Evolutionary conservation across 1,140 invertebrate species (phyloP), one percentile per base, ranked within the genome.

Genomic region (Drosophila takahashii): DNA sequence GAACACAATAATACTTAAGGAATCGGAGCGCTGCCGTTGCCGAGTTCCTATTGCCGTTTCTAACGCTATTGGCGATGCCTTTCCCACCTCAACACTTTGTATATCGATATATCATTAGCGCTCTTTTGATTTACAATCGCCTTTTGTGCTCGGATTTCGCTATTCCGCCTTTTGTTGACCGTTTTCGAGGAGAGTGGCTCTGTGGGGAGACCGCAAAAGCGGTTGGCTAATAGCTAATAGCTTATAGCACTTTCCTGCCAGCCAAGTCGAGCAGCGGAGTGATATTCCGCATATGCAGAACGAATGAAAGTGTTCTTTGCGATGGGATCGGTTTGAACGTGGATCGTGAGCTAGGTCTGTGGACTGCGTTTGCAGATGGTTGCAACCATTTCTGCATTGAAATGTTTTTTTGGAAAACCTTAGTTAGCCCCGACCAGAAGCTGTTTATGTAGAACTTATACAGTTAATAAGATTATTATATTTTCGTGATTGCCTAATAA

Each of bases 91-190:
- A 74, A 64, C 70, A 62, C 71, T 50, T 53, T 50, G 45, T 75
- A 72, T 83, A 83, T 86, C 83, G 83, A 86, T 89, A 86, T 86
- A 86, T 87, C 81, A 86, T 86, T 86, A 86, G 79, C 83, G 71
- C 70, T 54, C 70, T 83, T 86, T 87, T 87, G 79, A 86, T 87
- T 86, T 87, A 83, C 79, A 83, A 79, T 81, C 79, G 75, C 79
- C 81, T 86, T 85, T 86, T 77, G 73, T 77, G 74, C 48, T 42
- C 32, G 62, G 32, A 77, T 61, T 64, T 66, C 45, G 58, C 45
- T 64, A 73, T 67, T 72, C 37, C 61, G 39, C 70, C 70, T 83
- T 86, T 86, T 70, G 81, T 79, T 57, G 47, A 27, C 58, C 67
- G 47, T 79, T 76, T 66, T 71, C 61, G 53, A 71, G 32, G 45